These are phyloP conservation scores for Salticus scenicus DNA, from an alignment of 2,888 invertebrate species.

Conservation along the genomic window DNA sequence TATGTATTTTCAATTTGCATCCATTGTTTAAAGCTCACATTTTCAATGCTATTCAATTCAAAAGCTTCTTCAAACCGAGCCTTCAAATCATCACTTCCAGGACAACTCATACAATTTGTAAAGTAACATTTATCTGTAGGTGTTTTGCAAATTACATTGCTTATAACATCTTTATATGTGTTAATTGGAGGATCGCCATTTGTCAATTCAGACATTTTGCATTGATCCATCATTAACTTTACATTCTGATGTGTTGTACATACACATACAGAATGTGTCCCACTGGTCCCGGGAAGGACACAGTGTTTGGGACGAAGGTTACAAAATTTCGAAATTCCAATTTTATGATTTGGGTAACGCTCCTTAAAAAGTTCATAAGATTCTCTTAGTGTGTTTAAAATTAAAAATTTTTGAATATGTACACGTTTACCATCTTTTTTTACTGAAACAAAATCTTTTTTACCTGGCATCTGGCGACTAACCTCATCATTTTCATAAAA, in stretches of 20 bases:
- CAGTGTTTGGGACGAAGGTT: background rate
- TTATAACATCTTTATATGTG: background rate
- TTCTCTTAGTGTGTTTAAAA: too few relatives aligned
- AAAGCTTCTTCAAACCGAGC: background rate
- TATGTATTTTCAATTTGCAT: background rate
- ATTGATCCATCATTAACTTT: background rate
- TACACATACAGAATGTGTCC: background rate
- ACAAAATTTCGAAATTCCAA: too few relatives aligned
- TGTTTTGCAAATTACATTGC: background rate
- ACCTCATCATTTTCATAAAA: too few relatives aligned
- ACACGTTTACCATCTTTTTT: too few relatives aligned
- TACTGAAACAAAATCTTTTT: too few relatives aligned
- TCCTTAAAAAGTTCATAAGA: too few relatives aligned
- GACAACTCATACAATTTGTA: background rate
- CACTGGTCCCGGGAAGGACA: background rate
- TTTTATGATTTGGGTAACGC: too few relatives aligned
- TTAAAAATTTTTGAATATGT: too few relatives aligned
- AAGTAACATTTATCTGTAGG: background rate
- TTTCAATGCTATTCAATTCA: background rate
- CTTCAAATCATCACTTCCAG: background rate
- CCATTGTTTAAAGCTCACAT: background rate
- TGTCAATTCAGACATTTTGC: too few relatives aligned
- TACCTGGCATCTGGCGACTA: too few relatives aligned
- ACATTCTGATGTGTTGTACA: background rate
- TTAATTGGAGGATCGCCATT: too few relatives aligned